These are phyloP conservation scores for Aldrovandia affinis DNA, from an alignment of 2,797 vertebrate genomes.

Conservation along the genomic window DNA sequence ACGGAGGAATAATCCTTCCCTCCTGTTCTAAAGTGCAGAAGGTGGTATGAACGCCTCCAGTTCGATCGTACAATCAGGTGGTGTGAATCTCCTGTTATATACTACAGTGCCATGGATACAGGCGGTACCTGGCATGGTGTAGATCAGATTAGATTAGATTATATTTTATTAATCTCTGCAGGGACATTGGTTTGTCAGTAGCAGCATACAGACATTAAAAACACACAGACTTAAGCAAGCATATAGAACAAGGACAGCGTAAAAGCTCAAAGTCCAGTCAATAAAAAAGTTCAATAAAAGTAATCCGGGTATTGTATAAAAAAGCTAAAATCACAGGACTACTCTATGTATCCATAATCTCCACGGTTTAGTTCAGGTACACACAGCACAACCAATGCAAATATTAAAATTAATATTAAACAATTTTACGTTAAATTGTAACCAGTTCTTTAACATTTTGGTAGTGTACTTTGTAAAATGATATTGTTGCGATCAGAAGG, in stretches of 20 bases:
- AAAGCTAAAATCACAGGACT: no score
- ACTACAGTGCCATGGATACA: background rate
- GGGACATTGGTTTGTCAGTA: no score
- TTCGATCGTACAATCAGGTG: background rate
- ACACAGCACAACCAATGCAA: background rate
- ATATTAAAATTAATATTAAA: background rate
- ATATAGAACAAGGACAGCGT: no score
- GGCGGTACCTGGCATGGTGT: background rate
- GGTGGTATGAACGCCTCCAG: background rate
- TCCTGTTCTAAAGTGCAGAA: background rate
- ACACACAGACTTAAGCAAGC: no score
- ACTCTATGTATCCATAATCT: background rate
- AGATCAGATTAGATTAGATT: no score
- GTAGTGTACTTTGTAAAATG: background rate
- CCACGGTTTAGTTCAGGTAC: background rate
- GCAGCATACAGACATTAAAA: no score
- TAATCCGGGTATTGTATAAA: no score
- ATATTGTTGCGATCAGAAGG: background rate
- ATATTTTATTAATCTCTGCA: no score
- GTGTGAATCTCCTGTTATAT: background rate
- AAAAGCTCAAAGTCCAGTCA: no score
- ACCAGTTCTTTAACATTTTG: background rate
- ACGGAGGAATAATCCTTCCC: no score
- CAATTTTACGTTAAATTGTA: background rate
- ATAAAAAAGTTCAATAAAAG: no score